Conservation (phyloP, 2,113 vertebrate genomes). For the Oreochromis spilurus region DNA sequence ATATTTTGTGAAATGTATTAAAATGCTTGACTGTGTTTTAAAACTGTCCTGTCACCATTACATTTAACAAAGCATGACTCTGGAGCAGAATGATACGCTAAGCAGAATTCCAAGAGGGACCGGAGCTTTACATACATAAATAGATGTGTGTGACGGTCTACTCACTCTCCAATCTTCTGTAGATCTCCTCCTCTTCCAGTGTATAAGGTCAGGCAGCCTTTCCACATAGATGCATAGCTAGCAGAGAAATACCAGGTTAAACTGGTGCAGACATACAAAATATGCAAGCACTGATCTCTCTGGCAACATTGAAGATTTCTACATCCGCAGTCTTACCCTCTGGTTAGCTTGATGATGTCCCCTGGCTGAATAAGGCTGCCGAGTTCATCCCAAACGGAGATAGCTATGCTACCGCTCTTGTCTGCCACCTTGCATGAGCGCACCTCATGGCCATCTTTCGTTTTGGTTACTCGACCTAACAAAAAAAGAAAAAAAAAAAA, state of each 20-base stretch:
- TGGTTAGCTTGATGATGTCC: conserved; percentile 94
- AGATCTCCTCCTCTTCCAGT: conserved; percentile 95
- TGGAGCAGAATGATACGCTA: neutral
- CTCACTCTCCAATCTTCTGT: conserved; percentile 99
- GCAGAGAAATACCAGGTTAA: neutral
- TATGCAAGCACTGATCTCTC: neutral
- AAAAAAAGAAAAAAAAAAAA: neutral
- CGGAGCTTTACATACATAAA: neutral
- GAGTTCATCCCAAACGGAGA: conserved; percentile 98
- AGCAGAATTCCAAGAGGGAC: neutral
- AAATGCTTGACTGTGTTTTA: neutral
- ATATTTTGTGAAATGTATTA: neutral
- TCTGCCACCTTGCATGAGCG: conserved; percentile 96
- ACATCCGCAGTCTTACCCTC: conserved; percentile 79
- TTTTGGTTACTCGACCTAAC: conserved; percentile 94
- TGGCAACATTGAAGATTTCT: neutral
- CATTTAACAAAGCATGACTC: neutral
- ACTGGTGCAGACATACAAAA: neutral
- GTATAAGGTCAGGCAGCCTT: conserved; percentile 95
- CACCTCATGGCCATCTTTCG: conserved; percentile 97
- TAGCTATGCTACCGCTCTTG: conserved; percentile 95
- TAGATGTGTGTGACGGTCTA: conserved; percentile 9
- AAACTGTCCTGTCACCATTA: neutral
- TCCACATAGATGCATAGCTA: conserved; percentile 97
- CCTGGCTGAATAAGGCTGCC: conserved; percentile 93